These are phyloP conservation scores for Eriocheir sinensis DNA, from an alignment of 1,140 invertebrate species.

Conservation along the genomic window DNA sequence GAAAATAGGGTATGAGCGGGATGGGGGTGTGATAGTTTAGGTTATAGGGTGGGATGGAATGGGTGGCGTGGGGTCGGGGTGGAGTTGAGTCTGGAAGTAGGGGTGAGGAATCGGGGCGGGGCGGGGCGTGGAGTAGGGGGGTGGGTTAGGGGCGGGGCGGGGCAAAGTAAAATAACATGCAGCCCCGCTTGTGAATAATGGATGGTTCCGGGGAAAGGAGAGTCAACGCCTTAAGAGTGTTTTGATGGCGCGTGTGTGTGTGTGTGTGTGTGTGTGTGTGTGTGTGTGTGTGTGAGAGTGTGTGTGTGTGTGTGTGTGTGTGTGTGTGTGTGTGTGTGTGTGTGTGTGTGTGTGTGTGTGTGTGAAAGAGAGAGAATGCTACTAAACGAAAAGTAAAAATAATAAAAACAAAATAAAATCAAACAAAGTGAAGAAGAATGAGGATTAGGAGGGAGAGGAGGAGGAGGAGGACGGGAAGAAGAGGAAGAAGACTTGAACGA, in stretches of 20 bases:
- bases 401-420: too few species aligned
- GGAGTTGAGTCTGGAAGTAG: neutral
- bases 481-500: too few species aligned
- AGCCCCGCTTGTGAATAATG: neutral
- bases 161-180: constrained; percentile 2
- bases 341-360: too few species aligned
- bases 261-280: neutral
- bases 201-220: neutral
- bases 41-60: neutral
- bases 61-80: neutral
- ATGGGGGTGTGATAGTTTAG: too few species aligned
- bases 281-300: neutral
- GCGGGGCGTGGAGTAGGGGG: neutral
- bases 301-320: too few species aligned
- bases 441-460: neutral
- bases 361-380: too few species aligned
- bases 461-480: too few species aligned
- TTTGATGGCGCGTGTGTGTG: constrained; percentile 1
- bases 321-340: too few species aligned
- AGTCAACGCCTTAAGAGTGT: constrained; percentile 12
- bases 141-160: neutral
- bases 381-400: too few species aligned
- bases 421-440: too few species aligned
- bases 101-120: neutral
- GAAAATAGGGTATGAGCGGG: neutral